These are phyloP conservation scores for Habroteleia sp. DNA, from an alignment of 2,888 invertebrate species.

Conservation along the genomic window DNA sequence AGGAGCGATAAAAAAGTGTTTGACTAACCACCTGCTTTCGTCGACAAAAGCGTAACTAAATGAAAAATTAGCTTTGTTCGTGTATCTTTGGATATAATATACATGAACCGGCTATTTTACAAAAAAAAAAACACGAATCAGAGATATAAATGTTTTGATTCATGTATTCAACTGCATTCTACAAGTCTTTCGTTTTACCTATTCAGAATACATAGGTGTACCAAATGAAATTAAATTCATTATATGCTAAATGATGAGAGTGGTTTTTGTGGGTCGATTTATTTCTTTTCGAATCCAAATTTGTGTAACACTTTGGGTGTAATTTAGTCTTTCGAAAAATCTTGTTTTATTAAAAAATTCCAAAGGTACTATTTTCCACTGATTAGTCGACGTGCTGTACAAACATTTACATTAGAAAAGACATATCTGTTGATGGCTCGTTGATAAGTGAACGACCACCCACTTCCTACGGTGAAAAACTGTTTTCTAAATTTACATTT, in stretches of 20 bases:
- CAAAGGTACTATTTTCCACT: slow-evolving; percentile 9
- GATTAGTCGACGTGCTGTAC: slow-evolving; percentile 25
- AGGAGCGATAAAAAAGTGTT: background rate
- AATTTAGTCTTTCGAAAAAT: background rate
- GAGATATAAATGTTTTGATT: slow-evolving; percentile 19
- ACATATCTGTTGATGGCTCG: slow-evolving; percentile 42
- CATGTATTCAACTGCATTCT: slow-evolving; percentile 3
- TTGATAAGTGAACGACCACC: slow-evolving; percentile 29
- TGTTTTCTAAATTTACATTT: background rate
- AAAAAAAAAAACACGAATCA: no score
- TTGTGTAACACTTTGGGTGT: background rate
- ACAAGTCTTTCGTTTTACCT: no score
- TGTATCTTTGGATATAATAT: background rate
- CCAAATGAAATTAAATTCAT: slow-evolving; percentile 1
- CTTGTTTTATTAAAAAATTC: slow-evolving; percentile 15
- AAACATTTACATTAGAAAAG: slow-evolving; percentile 41
- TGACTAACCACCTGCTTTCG: slow-evolving; percentile 11
- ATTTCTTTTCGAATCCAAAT: slow-evolving; percentile 3
- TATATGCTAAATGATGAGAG: slow-evolving; percentile 10
- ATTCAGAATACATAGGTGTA: no score
- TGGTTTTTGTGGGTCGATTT: slow-evolving; percentile 5
- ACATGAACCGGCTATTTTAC: no score
- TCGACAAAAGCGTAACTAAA: background rate
- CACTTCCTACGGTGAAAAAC: background rate
- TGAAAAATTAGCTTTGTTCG: slow-evolving; percentile 9